Evolutionary conservation across 2,888 invertebrate genomes (phyloP), one percentile per base, ranked within the genome.

Genomic region (Eupeodes luniger): DNA sequence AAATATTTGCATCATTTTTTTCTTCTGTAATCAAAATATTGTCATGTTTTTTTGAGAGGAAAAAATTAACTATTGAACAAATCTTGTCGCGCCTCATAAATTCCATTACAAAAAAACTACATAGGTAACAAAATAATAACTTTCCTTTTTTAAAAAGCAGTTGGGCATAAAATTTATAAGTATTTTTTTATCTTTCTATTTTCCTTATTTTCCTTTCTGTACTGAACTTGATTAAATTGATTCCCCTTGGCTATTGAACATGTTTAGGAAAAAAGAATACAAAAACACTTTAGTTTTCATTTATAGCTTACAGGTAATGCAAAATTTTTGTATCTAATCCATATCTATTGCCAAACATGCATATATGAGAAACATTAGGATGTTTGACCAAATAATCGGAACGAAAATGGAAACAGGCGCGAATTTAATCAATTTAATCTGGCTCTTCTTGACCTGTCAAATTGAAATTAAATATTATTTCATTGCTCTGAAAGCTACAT

Each of bases 91-190:
- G 51, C 57, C 78, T 34, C 51, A 62, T 70, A 47, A 79, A 51
- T 4, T 55, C 9, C 57, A 67, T 34, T 61, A n/a, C 67, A 79
- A 81, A 72, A 79, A 47, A 36, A 59, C 7, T 66, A 51, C 11
- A 49, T 62, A 27, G 27, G 27, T 27, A 14, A 36, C 10, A 76
- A 70, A 64, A 55, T 53, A 66, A 47, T 67, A 82, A 84, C 84
- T 84, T 84, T 84, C 84, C 19, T 70, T 80, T 79, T 69, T 55
- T 1, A 69, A 69, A 36, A 66, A 66, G 66, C 66, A 49, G 19
- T 66, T 40, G 27, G 44, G 59, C 57, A 59, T 61, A 44, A 27
- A 14, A 14, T 27, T 19, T 76, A 40, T 51, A 27, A 27, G 27
- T 64, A 69, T 67, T n/a, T 53, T 11, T 16, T 76, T 44, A 16